Base-by-base conservation (phyloP, 2,797 vertebrate genomes). In the Dendrocincla tyrannina region DNA sequence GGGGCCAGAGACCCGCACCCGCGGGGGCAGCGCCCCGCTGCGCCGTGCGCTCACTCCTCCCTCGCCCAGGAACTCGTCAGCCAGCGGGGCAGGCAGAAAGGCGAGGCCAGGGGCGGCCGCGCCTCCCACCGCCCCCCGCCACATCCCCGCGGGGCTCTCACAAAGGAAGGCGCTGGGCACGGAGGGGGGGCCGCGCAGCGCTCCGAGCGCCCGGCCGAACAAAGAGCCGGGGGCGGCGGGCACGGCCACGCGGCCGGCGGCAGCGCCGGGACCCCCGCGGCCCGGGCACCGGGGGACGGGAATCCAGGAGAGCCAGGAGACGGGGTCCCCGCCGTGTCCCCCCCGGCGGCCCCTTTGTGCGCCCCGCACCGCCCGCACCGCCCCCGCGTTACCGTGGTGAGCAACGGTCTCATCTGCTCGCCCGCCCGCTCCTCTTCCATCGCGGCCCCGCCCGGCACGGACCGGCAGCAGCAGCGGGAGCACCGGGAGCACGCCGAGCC, bases 351-450 rank as follows among this genome's bases (percentile, higher is more conserved):
- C 77, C 56, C 72, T 82, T 52, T 83, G 78, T 81, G 63, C 58
- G 42, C 23, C 17, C 25, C 27, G 22, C 27, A 24, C 39, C 25
- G 53, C 46, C 35, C 24, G 56, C 41, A 52, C 24, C 41, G 76
- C 42, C n/a, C 62, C 76, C 72, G 56, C 58, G 68, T 97, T 97
- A 98, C 98, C 98, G 97, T 97, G 68, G 98, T 98, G 87, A 98
- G 97, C 68, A 98, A 96, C 94, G 98, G 98, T 97, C 98, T 96
- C 98, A 98, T 98, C 96, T 98, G 98, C 93, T 98, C 98, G 85
- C 97, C 97, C 47, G 97, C 94, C 63, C 97, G 96, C 66, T 98
- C 97, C 60, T 97, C 97, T 95, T 98, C 98, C 98, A 98, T 98
- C 95, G 96, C 95, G 79, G 76, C 66, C 17, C n/a, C 53, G 64